Evolutionary conservation across 2,797 vertebrate genomes (phyloP), one percentile per base, ranked within the genome.

Genomic region (Threskiornis aethiopicus): DNA sequence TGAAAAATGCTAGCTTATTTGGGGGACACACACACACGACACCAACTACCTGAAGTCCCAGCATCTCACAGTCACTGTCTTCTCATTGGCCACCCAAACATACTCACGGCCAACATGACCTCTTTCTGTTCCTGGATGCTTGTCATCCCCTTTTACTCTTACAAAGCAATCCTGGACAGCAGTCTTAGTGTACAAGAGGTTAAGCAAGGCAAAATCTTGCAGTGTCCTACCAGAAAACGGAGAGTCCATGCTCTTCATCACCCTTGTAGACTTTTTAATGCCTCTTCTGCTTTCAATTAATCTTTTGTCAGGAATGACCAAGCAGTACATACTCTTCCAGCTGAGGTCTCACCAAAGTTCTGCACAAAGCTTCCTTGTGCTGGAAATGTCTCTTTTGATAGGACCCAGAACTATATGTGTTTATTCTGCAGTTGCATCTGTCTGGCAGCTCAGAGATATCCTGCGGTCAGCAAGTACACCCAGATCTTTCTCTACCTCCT

Each of bases 251-350:
- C 35, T 84, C 88, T 66, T 79, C 44, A 25, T 87, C 57, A 35
- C 64, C 12, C 15, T 35, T 51, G 28, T 67, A 79, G 71, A 9
- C 17, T 89, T 93, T 87, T 92, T 82, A 91, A 64, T 84, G 65
- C 11, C 21, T 71, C 85, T 89, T 83, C 95, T 96, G 96, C 52
- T 95, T 96, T 89, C 84, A 87, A 42, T 96, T 97, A 95, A 16
- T 69, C 42, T 84, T 87, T 90, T 47, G 51, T 81, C 25, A 77
- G 87, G 62, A 77, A 59, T 39, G 24, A 91, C 75, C 57, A 87
- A 78, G 57, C n/a, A 91, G 89, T 85, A 80, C 72, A 76, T 39
- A 14, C 2, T 91, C 87, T 93, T 91, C 93, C 39, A 88, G 54
- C 73, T 16, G 7, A 86, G 62, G 52, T 86, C 77, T 81, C 72